Evolutionary conservation across 2,888 invertebrate genomes (phyloP), one percentile per base, ranked within the genome.

Genomic region (Leucania comma): DNA sequence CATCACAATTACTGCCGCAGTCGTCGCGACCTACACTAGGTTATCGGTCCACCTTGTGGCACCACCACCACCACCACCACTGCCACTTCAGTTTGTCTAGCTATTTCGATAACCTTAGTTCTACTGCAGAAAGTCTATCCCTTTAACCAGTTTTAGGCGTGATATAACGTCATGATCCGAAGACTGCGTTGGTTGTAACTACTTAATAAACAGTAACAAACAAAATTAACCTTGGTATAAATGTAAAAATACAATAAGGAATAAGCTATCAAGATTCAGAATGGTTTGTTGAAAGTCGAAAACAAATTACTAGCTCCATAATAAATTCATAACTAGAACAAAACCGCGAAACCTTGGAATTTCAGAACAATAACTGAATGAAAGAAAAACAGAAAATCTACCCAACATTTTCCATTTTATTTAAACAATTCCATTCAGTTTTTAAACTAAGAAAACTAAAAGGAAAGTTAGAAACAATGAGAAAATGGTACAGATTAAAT

Each of bases 401-500:
- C 22, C 26, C 54, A 20, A 59, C 54, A 61, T 68, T 80, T 60
- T 71, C 46, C 35, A 54, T 74, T 71, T 53, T 58, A 56, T 67
- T 56, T 42, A 61, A 70, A 42, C 51, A 72, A 38, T 10, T 50
- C 5, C 26, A n/a, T 35, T 58, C 22, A 26, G 38, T 29, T 62
- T 58, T 46, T 56, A 20, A 61, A 61, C 58, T 69, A 71, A 81
- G 63, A 56, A 73, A 80, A 78, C 59, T 51, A 48, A 61, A 61
- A 50, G 58, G 24, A 71, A 68, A 75, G 56, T 75, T 72, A 62
- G 69, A 73, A 68, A 70, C 72, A 73, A 73, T 48, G 46, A 68
- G 22, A 65, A 69, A 48, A 62, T 61, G 12, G 24, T 32, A 62
- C 56, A 35, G 26, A 60, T 75, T 69, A 54, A 42, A 75, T 58